A percentile compares a stretch with the other conserved stretches of the same genome.
Evolutionary conservation across 2,113 vertebrate species (phyloP).

Genomic region (Tragelaphus imberbis): DNA sequence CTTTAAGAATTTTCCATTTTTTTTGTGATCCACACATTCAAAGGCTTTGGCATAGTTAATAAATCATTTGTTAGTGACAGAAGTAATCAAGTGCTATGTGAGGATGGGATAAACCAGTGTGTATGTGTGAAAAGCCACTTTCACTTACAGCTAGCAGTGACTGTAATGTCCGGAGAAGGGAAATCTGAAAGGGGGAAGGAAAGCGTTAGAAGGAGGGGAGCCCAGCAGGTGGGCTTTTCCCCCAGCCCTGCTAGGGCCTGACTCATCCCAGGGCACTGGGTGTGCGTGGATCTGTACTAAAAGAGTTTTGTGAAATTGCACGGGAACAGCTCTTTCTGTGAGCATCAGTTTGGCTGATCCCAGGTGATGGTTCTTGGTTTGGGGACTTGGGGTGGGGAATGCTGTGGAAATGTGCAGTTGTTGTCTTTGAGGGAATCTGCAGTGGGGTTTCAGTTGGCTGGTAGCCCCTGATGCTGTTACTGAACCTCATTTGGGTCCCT

Average conservation of each 20-base stretch:
- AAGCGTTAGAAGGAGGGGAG: not conserved
- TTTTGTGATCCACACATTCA: not conserved
- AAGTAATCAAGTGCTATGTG: not conserved
- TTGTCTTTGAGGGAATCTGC: not conserved
- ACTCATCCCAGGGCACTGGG: not conserved
- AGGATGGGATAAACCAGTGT: not conserved
- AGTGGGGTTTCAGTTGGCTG: not conserved
- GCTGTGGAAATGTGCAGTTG: not conserved
- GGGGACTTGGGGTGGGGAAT: not conserved
- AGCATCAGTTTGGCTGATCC: not conserved
- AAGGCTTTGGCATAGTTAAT: not conserved
- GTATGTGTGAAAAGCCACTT: not conserved
- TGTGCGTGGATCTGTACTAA: not conserved
- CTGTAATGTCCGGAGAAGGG: not conserved
- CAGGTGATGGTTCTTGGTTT: not conserved
- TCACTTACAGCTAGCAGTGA: not conserved
- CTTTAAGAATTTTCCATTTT: not conserved
- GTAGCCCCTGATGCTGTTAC: not conserved
- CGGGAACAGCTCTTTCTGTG: not conserved
- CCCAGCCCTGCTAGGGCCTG: not conserved
- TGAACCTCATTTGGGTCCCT: not conserved
- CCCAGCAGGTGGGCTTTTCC: not conserved
- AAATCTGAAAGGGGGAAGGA: not conserved
- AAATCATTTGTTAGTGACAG: not conserved
- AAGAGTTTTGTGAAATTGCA: not conserved